Evolutionary conservation across 2,113 vertebrate genomes (phyloP).

Genomic region (Mirza zaza): DNA sequence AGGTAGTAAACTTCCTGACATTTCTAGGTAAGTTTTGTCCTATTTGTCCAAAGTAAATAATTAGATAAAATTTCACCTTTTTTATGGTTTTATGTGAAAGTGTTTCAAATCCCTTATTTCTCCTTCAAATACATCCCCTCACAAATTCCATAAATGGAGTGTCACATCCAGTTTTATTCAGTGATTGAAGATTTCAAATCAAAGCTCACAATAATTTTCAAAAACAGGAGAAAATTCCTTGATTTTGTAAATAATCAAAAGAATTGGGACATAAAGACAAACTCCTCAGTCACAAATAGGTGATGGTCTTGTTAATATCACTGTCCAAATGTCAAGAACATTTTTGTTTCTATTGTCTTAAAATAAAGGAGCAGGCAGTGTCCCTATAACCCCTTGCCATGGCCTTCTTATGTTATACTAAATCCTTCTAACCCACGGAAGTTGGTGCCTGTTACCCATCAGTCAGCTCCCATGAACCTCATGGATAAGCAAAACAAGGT

Average conservation of each 20-base stretch:
- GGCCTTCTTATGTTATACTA: not conserved
- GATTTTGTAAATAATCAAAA: conserved; percentile 32
- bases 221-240: not conserved
- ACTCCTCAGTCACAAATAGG: not conserved
- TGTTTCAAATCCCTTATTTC: not conserved
- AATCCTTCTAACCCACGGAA: not conserved
- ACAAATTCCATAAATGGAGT: not conserved
- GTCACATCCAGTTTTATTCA: not conserved
- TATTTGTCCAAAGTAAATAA: not conserved
- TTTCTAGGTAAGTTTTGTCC: not conserved
- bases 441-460: not conserved
- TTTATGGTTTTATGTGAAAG: not conserved
- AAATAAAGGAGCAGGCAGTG: not conserved
- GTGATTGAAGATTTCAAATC: not conserved
- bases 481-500: not conserved
- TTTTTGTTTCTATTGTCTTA: not conserved
- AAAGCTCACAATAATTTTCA: not conserved
- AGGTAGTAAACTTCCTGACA: not conserved
- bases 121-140: not conserved
- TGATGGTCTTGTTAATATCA: not conserved
- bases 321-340: not conserved
- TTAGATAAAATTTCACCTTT: not conserved
- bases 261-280: not conserved
- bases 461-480: not conserved
- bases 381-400: not conserved